Evolutionary conservation across 2,113 vertebrate genomes (phyloP).

Genomic region (Tragelaphus buxtoni): DNA sequence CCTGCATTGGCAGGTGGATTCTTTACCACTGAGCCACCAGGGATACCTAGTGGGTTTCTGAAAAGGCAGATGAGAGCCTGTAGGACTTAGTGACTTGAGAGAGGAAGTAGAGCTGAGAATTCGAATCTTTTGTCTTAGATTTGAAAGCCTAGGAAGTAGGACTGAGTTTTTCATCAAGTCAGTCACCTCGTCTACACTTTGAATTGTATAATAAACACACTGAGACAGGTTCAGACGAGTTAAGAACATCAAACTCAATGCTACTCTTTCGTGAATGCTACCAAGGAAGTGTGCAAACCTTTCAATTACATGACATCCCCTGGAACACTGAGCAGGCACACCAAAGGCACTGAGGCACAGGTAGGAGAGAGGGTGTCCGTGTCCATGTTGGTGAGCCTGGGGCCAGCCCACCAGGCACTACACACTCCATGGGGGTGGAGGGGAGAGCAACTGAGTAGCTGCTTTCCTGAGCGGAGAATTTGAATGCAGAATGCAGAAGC

Average conservation of each 20-base stretch:
- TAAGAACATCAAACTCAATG: not conserved
- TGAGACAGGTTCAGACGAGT: too few species aligned
- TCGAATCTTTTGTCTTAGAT: not conserved
- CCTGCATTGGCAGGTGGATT: not conserved
- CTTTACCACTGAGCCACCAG: not conserved
- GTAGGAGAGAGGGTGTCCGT: fast-evolving
- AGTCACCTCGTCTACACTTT: not conserved
- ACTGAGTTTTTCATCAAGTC: not conserved
- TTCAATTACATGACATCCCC: too few species aligned
- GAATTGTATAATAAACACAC: not conserved
- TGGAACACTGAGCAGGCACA: fast-evolving
- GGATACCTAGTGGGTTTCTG: not conserved
- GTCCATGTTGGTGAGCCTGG: not conserved
- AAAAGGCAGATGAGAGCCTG: not conserved
- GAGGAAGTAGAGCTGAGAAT: not conserved
- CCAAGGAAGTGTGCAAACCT: not conserved
- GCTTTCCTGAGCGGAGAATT: too few species aligned
- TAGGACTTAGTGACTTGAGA: not conserved
- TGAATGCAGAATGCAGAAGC: too few species aligned
- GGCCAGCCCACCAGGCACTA: not conserved
- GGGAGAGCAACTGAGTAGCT: too few species aligned
- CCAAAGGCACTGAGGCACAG: not conserved
- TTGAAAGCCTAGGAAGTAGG: not conserved
- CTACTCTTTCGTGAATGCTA: not conserved
- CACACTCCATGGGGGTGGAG: too few species aligned